Conservation (phyloP, 53 echinoderm and acorn worm species). For the Glandiceps talaboti region DNA sequence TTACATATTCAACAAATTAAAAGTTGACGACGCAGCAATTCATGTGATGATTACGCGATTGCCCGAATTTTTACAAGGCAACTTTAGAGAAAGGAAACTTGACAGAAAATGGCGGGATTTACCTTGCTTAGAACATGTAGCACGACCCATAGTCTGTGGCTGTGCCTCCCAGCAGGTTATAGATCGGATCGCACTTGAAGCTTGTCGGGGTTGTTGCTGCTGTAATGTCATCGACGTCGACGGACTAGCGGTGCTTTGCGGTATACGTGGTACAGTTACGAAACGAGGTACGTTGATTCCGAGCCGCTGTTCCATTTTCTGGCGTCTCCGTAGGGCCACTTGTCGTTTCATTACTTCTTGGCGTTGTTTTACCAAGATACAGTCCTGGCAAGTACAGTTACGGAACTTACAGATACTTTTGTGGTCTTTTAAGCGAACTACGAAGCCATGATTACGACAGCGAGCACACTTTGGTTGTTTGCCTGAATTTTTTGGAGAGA, state of each 20-base stretch:
- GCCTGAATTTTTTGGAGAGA: no score
- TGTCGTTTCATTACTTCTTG: not conserved
- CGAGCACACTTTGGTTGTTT: not conserved
- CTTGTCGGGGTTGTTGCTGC: not conserved
- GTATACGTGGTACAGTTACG: no score
- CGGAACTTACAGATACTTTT: not conserved
- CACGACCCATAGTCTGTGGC: not conserved
- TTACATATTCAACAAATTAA: no score
- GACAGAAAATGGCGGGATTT: no score
- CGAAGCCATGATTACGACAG: not conserved
- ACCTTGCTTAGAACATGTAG: not conserved
- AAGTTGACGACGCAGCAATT: no score
- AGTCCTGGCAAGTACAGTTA: not conserved
- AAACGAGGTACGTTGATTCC: not conserved
- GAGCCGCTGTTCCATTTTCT: not conserved
- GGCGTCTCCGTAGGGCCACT: not conserved
- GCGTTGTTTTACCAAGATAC: not conserved
- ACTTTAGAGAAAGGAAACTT: no score
- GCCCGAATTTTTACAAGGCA: no score
- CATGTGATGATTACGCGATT: no score
- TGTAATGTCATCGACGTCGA: not conserved
- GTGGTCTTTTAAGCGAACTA: not conserved
- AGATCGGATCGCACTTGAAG: not conserved
- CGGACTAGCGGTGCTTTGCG: not conserved
- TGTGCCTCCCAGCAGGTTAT: not conserved